These are phyloP conservation scores for Botia almorhae DNA, from an alignment of 2,797 vertebrate genomes.

Conservation along the genomic window DNA sequence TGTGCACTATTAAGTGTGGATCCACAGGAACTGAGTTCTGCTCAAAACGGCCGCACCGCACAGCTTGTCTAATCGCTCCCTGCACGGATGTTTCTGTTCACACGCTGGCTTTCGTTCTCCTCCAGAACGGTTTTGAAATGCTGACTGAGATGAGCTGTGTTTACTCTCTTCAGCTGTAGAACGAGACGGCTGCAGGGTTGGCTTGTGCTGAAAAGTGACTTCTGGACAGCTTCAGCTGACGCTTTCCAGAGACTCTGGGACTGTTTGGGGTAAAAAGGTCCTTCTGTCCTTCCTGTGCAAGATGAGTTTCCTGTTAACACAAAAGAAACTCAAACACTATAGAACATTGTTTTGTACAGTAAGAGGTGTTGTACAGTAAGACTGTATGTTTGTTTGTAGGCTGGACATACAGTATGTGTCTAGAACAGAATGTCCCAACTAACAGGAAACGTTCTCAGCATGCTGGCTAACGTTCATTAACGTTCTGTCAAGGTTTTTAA, in stretches of 20 bases:
- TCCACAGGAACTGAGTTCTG: no score
- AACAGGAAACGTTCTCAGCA: no score
- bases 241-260: slow-evolving; percentile 24
- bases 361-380: neutral
- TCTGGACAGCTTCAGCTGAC: neutral
- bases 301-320: slow-evolving; percentile 27
- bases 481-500: no score
- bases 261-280: slow-evolving; percentile 7
- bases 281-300: slow-evolving; percentile 11
- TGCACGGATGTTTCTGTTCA: neutral
- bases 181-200: neutral
- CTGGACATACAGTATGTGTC: neutral
- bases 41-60: no score
- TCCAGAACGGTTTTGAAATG: neutral
- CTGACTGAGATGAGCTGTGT: slow-evolving; percentile 15
- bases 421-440: no score
- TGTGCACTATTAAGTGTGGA: no score
- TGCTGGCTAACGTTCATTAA: no score
- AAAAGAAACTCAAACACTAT: slow-evolving; percentile 13
- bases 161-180: slow-evolving; percentile 25
- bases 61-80: no score
- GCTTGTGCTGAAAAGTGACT: neutral
- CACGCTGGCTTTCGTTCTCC: slow-evolving; percentile 16
- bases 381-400: slow-evolving; percentile 9
- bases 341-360: neutral